These are phyloP conservation scores for Manis javanica DNA, from an alignment of 2,797 vertebrate species.

Conservation along the genomic window DNA sequence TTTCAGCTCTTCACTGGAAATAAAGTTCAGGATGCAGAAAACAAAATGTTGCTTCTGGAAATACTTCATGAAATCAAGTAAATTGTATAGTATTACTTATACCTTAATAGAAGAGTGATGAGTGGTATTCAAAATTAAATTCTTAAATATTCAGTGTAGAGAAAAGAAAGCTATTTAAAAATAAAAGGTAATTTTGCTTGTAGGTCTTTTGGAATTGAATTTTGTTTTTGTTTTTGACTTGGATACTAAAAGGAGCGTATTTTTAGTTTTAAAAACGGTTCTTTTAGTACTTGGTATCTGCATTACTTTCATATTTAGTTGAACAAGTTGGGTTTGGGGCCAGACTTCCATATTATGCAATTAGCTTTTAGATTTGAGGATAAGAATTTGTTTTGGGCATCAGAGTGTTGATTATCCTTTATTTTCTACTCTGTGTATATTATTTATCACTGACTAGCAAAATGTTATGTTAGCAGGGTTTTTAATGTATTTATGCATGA, in stretches of 20 bases:
- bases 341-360: background rate
- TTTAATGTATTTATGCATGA: slow-evolving; percentile 18
- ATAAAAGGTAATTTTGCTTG: slow-evolving; percentile 39
- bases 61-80: slow-evolving; percentile 93
- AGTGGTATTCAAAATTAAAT: background rate
- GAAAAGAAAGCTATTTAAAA: slow-evolving; percentile 39
- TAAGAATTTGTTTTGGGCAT: slow-evolving; percentile 43
- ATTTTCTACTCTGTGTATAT: slow-evolving; percentile 33
- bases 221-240: background rate
- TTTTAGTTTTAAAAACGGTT: slow-evolving; percentile 45
- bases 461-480: slow-evolving; percentile 34
- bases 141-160: background rate
- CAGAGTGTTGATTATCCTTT: slow-evolving; percentile 23
- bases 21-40: slow-evolving; percentile 85
- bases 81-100: slow-evolving; percentile 66
- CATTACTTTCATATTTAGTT: slow-evolving; percentile 54
- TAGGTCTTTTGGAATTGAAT: slow-evolving; percentile 21
- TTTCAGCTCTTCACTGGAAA: slow-evolving; percentile 94
- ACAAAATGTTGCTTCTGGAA: slow-evolving; percentile 91
- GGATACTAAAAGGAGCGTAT: background rate
- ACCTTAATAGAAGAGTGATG: background rate
- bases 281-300: slow-evolving; percentile 2
- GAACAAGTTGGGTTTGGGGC: background rate
- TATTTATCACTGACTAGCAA: background rate
- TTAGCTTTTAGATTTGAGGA: background rate